phyloP scores from a whole-genome alignment of 2,113 vertebrate species.

The Centropristis striata region DNA sequence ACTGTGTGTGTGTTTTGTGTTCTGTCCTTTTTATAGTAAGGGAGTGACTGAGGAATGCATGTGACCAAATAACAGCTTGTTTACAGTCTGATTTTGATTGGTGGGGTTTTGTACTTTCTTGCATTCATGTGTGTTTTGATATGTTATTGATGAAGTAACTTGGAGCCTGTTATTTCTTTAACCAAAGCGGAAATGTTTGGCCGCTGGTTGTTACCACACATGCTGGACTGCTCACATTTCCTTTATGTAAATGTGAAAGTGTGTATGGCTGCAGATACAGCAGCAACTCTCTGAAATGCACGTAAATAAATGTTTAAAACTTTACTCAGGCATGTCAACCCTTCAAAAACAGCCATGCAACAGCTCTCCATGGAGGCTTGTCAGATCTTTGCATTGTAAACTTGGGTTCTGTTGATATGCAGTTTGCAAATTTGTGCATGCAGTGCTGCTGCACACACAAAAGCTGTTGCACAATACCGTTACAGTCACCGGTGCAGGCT shows the following conservation, averaged over 20 bases:
- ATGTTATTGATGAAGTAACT: constrained; percentile 24
- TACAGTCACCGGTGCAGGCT: constrained; percentile 45
- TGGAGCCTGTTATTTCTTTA: not conserved
- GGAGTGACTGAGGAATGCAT: constrained; percentile 59
- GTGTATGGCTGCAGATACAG: not conserved
- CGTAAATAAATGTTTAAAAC: constrained; percentile 18
- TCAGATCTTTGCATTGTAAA: not conserved
- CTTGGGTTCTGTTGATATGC: constrained; percentile 24
- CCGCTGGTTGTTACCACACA: constrained; percentile 24
- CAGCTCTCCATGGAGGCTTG: not conserved
- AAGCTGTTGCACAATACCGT: constrained; percentile 48
- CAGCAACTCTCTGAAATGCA: not conserved
- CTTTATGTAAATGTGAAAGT: not conserved
- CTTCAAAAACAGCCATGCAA: not conserved
- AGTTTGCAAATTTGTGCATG: constrained; percentile 27
- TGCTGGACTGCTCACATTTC: constrained; percentile 25
- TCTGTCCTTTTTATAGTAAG: constrained; percentile 60
- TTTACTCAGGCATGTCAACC: not conserved
- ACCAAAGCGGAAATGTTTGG: constrained; percentile 20
- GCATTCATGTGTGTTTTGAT: constrained; percentile 11
- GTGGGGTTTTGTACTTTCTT: constrained; percentile 9
- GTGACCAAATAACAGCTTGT: constrained; percentile 54
- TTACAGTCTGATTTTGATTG: constrained; percentile 38
- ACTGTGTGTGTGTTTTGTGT: constrained; percentile 24
- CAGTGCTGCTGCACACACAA: constrained; percentile 28